Base-by-base conservation (phyloP, 92 coral and sea anemone genomes). In the Umimayanthus kanabou region DNA sequence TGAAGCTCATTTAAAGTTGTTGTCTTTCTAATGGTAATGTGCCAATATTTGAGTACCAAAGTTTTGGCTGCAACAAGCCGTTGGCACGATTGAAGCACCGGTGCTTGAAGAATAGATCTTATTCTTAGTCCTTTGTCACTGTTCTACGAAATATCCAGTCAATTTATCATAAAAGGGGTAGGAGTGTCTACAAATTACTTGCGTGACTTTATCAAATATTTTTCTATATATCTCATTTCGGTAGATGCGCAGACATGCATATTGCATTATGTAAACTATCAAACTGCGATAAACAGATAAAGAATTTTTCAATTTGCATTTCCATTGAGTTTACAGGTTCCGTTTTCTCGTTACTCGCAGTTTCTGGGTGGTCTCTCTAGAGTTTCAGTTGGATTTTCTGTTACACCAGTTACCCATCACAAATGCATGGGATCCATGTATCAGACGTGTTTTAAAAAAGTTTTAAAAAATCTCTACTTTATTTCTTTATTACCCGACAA, bases 161-260 rank as follows among this genome's bases (percentile, higher is more conserved):
- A 42, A 37, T 39, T 75, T 39, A 37, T 75, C 50, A 39, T 20
- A 75, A 75, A 39, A 39, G 50, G n/a, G 30, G 77, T 75, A 75
- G 79, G 78, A 75, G 79, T 39, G 79, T 75, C 50, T 18, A 39
- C 79, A 39, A 39, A 20, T 75, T 75, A 39, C 16, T 75, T 39
- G 53, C 53, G 79, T 75, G 79, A 75, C 79, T 75, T 73, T 73
- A 30, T 33, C 77, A 20, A 73, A 43, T 39, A 4, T 75, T 18
- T 39, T 37, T 6, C 14, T 11, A 8, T 15, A 33, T 73, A 20
- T 75, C 45, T 14, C 25, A 22, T 75, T 1, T 14, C 20, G 69
- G 69, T 61, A 61, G 69, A 23, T 61, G 26, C 69, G 26, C 69
- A 61, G n/a, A 9, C 69, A 61, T 61, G 69, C 69, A 61, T 61